Evolutionary conservation across 2,888 invertebrate genomes (phyloP).

Genomic region (Elgonia sp.): DNA sequence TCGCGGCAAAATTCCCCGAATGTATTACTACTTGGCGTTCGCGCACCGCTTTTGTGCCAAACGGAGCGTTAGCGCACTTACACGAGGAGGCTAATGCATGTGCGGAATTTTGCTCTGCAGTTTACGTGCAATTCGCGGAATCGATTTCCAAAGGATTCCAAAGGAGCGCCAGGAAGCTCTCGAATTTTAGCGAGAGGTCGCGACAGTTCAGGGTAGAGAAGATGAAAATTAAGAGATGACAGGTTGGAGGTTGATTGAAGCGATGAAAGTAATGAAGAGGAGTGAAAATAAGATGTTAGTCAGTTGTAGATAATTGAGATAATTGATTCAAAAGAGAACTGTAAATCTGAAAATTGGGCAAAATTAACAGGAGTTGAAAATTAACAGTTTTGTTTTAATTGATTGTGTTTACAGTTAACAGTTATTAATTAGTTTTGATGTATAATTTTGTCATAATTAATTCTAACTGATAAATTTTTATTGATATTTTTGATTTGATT

Average conservation of each 20-base stretch:
- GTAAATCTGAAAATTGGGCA: too few species aligned
- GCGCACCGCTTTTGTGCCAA: conserved; percentile 65
- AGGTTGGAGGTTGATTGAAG: conserved; percentile 15
- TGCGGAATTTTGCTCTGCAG: conserved; percentile 66
- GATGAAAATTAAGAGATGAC: conserved; percentile 27
- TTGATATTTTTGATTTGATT: too few species aligned
- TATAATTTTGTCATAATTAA: too few species aligned
- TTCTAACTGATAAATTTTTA: too few species aligned
- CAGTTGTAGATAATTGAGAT: background rate
- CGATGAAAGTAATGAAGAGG: background rate
- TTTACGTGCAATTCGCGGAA: conserved; percentile 64
- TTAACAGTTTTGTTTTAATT: too few species aligned
- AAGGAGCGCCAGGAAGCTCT: conserved; percentile 39
- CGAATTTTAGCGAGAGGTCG: conserved; percentile 28
- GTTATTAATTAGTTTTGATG: too few species aligned
- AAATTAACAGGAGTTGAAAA: too few species aligned
- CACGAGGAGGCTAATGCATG: conserved; percentile 55
- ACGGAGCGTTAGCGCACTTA: conserved; percentile 53
- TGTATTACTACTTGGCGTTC: conserved; percentile 76
- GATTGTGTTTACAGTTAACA: too few species aligned
- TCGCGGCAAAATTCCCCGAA: conserved; percentile 81
- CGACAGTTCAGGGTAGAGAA: background rate
- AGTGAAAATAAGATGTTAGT: background rate
- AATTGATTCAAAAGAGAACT: too few species aligned
- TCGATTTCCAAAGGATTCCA: conserved; percentile 52